Conservation (phyloP, 2,888 invertebrate species). For the Leptura quadrifasciata region DNA sequence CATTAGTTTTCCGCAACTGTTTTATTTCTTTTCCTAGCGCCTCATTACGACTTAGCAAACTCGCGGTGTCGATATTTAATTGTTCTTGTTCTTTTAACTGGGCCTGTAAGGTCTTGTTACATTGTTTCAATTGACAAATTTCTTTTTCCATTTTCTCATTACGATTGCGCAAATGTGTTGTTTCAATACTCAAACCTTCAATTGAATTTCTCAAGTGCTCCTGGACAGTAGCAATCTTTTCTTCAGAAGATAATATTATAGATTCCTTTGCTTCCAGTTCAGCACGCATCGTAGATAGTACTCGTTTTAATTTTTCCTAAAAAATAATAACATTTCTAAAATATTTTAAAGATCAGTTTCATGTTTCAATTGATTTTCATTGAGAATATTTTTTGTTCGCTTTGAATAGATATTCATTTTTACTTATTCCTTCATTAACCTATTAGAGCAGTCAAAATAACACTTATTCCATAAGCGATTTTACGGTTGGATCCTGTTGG, state of each 20-base stretch:
- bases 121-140: slow-evolving; percentile 14
- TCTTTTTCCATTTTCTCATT: slow-evolving; percentile 57
- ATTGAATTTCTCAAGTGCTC: slow-evolving; percentile 67
- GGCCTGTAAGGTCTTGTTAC: not conserved
- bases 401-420: too few species aligned
- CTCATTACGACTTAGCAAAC: not conserved
- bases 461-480: too few species aligned
- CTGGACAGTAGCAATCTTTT: slow-evolving; percentile 67
- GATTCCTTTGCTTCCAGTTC: slow-evolving; percentile 68
- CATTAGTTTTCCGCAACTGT: slow-evolving; percentile 38
- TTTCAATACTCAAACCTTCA: slow-evolving; percentile 65
- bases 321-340: slow-evolving; percentile 38
- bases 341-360: not conserved
- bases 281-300: slow-evolving; percentile 64
- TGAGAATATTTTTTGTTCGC: too few species aligned
- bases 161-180: slow-evolving; percentile 58
- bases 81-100: slow-evolving; percentile 52
- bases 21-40: slow-evolving; percentile 36
- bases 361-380: too few species aligned
- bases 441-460: too few species aligned
- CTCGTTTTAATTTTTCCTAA: slow-evolving; percentile 65
- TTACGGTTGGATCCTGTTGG: too few species aligned
- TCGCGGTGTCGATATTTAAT: not conserved
- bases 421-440: too few species aligned
- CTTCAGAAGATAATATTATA: slow-evolving; percentile 67